Base-by-base conservation (phyloP, 2,797 vertebrate species). In the Cynodonichthys magdalenae region DNA sequence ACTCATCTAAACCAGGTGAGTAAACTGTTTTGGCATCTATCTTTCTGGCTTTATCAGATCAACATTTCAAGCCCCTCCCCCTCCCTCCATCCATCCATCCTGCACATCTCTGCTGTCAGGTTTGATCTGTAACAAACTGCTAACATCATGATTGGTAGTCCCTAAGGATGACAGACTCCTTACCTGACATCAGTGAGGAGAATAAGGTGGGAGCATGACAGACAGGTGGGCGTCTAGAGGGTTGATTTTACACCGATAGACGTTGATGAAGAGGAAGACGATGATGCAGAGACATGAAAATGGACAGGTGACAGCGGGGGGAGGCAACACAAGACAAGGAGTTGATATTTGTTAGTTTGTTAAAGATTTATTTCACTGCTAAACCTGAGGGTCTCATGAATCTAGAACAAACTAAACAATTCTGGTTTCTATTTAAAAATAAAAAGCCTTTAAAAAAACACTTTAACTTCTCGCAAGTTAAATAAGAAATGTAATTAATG, bases 241-340 rank as follows among this genome's bases (percentile, higher is more conserved):
- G 77, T 69, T 81, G 85, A 84, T 77, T 89, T 83, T 85, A 87
- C 84, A 66, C 79, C 76, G 78, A 85, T 81, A 83, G 89, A 86
- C 82, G 87, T 80, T 73, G 90, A 82, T 84, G 90, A 82, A 53
- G 90, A 84, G 54, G 81, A 85, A 59, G 82, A 67, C 63, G 85
- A 78, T 62, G 79, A 87, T 68, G 78, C 29, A 41, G 63, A 79
- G 66, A 68, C 57, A 66, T 80, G 77, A 71, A 45, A 73, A 76
- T 48, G 74, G 77, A 72, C 74, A 69, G 67, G 75, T 63, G 71
- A 69, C 48, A 44, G 75, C 27, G 64, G 62, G 76, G 62, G 62
- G 17, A 47, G 53, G 74, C 31, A 62, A 80, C 79, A 80, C 69
- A 53, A 76, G 69, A 87, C 74, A 82, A 65, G 29, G 44, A 71